phyloP scores from a whole-genome alignment of 1,140 invertebrate species.

The Anthonomus grandis region DNA sequence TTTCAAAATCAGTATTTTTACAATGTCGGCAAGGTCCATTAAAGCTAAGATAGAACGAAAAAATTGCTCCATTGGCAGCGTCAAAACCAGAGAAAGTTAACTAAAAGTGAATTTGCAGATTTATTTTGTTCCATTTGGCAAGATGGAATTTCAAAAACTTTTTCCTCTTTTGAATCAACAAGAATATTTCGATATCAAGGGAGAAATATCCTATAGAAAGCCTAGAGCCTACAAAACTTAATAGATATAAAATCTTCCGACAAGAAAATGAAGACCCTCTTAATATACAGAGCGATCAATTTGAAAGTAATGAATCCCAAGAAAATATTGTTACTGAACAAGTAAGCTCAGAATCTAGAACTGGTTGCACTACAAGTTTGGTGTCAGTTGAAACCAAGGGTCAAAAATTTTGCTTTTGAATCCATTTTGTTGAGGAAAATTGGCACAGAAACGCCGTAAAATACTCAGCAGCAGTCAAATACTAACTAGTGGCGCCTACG shows the following conservation, averaged over 20 bases:
- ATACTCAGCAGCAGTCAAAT: too few species aligned
- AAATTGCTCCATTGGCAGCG: background rate
- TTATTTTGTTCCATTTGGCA: slow-evolving; percentile 3
- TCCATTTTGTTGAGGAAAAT: slow-evolving; percentile 4
- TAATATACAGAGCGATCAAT: background rate
- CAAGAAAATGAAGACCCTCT: background rate
- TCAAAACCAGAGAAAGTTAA: background rate
- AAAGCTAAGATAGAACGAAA: background rate
- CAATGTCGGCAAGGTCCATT: too few species aligned
- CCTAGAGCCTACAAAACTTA: slow-evolving; percentile 2
- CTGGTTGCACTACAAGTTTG: background rate
- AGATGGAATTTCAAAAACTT: slow-evolving; percentile 1
- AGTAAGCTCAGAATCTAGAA: background rate
- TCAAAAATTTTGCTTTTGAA: background rate
- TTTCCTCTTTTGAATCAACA: background rate
- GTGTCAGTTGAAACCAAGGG: background rate
- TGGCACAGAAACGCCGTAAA: background rate
- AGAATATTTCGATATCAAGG: background rate
- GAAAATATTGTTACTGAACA: background rate
- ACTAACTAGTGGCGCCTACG: background rate
- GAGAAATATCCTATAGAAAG: slow-evolving; percentile 1
- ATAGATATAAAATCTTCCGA: background rate
- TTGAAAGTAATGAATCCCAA: background rate
- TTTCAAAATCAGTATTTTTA: too few species aligned
- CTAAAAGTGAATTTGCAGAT: slow-evolving; percentile 2